Evolutionary conservation across 2,113 vertebrate species (phyloP).

Genomic region (Plecturocebus donacophilus): DNA sequence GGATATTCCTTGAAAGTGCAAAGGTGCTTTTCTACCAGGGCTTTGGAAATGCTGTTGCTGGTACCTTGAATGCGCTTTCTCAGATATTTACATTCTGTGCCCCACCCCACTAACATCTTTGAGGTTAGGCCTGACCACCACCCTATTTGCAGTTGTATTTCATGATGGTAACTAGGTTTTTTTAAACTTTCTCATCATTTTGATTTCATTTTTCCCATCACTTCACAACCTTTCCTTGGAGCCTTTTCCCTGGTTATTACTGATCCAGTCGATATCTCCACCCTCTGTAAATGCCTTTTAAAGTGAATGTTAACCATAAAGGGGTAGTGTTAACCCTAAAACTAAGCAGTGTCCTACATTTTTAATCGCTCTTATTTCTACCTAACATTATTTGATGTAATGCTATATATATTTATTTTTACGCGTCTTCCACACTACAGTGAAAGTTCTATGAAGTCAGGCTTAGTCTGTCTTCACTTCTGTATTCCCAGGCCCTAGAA

Average conservation of each 20-base stretch:
- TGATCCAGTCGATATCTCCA: neutral
- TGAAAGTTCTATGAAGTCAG: neutral
- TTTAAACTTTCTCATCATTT: neutral
- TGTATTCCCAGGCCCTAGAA: neutral
- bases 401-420: neutral
- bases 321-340: neutral
- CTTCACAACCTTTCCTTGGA: neutral
- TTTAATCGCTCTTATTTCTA: neutral
- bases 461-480: neutral
- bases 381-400: neutral
- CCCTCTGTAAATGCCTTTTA: neutral
- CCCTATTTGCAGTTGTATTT: neutral
- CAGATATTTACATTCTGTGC: rapidly evolving
- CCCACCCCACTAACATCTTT: neutral
- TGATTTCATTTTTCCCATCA: neutral
- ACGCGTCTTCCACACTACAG: neutral
- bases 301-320: neutral
- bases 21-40: neutral
- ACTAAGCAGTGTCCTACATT: neutral
- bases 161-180: too few relatives aligned
- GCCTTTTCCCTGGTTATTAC: neutral
- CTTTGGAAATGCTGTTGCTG: neutral
- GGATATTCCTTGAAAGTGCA: neutral
- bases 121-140: neutral
- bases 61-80: neutral